Evolutionary conservation across 2,888 invertebrate species (phyloP), one percentile per base, ranked within the genome.

Genomic region (Yponomeuta evonymella): DNA sequence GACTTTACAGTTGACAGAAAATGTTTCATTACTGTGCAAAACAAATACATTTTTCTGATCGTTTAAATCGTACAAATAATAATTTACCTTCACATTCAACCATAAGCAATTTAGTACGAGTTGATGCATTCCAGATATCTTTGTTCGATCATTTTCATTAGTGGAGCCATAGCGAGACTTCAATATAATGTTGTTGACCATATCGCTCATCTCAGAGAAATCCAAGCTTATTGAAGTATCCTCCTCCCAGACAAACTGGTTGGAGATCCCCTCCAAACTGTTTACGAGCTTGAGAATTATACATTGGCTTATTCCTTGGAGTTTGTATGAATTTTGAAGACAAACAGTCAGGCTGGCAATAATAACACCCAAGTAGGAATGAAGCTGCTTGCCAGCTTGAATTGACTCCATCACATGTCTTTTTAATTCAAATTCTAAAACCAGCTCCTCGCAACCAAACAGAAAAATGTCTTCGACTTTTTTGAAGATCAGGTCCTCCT

Each of bases 151-250:
- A 70, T 78, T 79, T 70, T 83, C 78, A 76, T 83, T 81, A 30
- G 72, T 72, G 0, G 71, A 71, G 65, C 76, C 75, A 72, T 81
- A 79, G 9, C 79, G 82, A 71, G 94, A 93, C 70, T 86, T 83
- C 70, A 79, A 79, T 65, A 96, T 93, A 65, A 94, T 86, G 72
- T 92, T 84, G 75, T 95, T 93, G 70, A 97, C 93, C 78, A 96
- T 95, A 72, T 94, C 93, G 78, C 94, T 95, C 93, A 97, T 96
- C 83, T 96, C 95, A 70, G 95, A 95, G 83, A 97, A 97, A 73
- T 96, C 96, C 9, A 96, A 95, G 67, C 90, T 89, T 2, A 81
- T 83, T 29, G 80, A 76, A 71, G 78, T 77, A 48, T 83, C 79
- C 71, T 86, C 80, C 62, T 90, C 86, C 83, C 83, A 86, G 64